Percentiles rank a stretch among this genome's conserved stretches.
Evolutionary conservation across 2,113 vertebrate genomes (phyloP).

Genomic region (Ellobius talpinus): DNA sequence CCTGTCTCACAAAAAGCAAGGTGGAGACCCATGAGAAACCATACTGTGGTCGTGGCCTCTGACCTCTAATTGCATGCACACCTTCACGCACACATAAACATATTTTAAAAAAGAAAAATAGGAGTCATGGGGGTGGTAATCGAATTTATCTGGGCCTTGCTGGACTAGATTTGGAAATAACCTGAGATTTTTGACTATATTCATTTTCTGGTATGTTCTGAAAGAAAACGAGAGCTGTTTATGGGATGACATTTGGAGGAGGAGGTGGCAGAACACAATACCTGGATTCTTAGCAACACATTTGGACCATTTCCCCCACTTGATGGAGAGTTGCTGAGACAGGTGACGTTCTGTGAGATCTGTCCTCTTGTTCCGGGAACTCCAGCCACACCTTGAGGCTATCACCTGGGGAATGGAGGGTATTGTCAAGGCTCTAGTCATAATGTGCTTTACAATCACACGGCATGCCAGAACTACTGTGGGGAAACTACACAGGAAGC

Average conservation of each 20-base stretch:
- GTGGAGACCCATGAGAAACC: background rate
- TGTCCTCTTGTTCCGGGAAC: background rate
- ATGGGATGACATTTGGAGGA: background rate
- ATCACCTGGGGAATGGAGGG: background rate
- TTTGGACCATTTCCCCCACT: background rate
- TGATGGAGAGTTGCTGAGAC: background rate
- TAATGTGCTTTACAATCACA: constrained; percentile 70
- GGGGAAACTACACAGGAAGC: constrained; percentile 61
- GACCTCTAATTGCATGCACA: background rate
- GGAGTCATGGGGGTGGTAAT: background rate
- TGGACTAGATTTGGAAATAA: background rate
- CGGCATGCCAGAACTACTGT: background rate
- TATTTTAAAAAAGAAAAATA: too few relatives aligned
- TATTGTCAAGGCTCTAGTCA: constrained; percentile 44
- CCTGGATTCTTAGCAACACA: background rate
- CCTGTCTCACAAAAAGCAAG: too few relatives aligned
- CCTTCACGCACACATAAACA: background rate
- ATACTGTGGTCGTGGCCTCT: background rate
- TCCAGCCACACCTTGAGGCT: background rate
- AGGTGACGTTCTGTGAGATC: background rate
- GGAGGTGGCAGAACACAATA: background rate
- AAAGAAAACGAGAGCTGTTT: background rate
- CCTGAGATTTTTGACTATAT: background rate
- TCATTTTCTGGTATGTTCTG: background rate
- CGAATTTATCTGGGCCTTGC: background rate